phyloP scores from a whole-genome alignment of 1,140 invertebrate species.

The Notospermus geniculatus region DNA sequence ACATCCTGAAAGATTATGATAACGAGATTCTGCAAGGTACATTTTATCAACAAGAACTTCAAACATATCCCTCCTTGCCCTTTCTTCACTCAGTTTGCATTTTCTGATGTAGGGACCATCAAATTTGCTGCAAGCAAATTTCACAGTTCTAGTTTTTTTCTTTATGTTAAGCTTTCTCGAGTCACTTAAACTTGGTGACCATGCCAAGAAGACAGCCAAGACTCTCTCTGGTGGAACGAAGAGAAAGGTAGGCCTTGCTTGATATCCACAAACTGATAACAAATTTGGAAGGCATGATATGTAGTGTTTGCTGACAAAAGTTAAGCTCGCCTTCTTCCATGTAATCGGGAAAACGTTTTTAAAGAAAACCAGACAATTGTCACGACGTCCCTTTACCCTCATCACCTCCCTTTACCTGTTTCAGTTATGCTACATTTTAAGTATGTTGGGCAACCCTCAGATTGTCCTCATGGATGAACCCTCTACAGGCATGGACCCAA shows the following conservation, averaged over 20 bases:
- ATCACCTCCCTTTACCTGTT: slow-evolving; percentile 10
- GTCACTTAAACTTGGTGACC: slow-evolving; percentile 77
- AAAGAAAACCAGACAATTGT: too few species aligned
- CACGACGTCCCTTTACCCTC: too few species aligned
- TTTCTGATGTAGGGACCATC: too few species aligned
- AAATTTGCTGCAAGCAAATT: too few species aligned
- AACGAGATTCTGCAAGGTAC: too few species aligned
- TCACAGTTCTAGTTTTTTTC: slow-evolving; percentile 53
- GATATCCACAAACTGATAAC: too few species aligned
- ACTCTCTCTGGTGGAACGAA: slow-evolving; percentile 88
- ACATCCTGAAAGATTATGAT: too few species aligned
- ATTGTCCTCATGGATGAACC: slow-evolving; percentile 84
- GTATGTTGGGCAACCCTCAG: slow-evolving; percentile 79
- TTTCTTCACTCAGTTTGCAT: too few species aligned
- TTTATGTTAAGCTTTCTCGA: slow-evolving; percentile 71
- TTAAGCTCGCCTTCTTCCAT: neutral
- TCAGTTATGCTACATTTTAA: slow-evolving; percentile 77
- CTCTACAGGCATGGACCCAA: slow-evolving; percentile 90
- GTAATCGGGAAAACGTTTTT: too few species aligned
- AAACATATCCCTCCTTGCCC: too few species aligned
- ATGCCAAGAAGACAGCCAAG: slow-evolving; percentile 73
- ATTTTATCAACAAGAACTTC: too few species aligned
- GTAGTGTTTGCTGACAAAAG: too few species aligned
- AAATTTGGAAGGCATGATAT: neutral
- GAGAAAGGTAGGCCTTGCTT: slow-evolving; percentile 62